Evolutionary conservation across 2,888 invertebrate genomes (phyloP).

Genomic region (Watsonalla binaria): DNA sequence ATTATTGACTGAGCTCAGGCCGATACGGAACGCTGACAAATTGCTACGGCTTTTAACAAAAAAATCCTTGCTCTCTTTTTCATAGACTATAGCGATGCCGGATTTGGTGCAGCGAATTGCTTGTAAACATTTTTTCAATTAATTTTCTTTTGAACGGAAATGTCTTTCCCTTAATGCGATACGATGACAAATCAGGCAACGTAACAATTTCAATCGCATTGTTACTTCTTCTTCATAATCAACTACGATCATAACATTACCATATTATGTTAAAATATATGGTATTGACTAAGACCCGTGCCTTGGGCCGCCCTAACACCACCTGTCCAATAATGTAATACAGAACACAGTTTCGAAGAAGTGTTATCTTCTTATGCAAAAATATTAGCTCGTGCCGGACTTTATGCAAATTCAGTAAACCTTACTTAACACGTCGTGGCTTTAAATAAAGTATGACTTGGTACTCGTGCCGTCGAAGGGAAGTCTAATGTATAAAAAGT

Average conservation of each 20-base stretch:
- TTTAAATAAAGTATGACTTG: conserved; percentile 51
- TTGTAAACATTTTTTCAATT: conserved; percentile 51
- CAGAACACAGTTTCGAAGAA: conserved; percentile 56
- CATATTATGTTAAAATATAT: conserved; percentile 29
- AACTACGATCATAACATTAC: conserved; percentile 19
- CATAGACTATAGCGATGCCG: conserved; percentile 33
- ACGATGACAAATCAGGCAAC: conserved; percentile 48
- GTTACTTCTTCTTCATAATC: too few species aligned
- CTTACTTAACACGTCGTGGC: conserved; percentile 55
- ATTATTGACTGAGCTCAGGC: conserved; percentile 66
- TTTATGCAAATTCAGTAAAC: conserved; percentile 67
- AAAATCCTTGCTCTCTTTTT: conserved; percentile 33
- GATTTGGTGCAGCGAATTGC: conserved; percentile 35
- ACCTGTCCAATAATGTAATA: conserved; percentile 36
- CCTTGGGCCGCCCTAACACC: conserved; percentile 33
- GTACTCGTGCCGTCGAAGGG: conserved; percentile 52
- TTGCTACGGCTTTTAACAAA: conserved; percentile 61
- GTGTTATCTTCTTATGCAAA: conserved; percentile 72
- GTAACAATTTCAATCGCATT: background rate
- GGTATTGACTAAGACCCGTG: conserved; percentile 36
- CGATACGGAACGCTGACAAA: conserved; percentile 70
- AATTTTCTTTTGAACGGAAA: conserved; percentile 27
- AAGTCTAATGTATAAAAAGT: conserved; percentile 55
- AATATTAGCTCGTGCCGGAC: conserved; percentile 74
- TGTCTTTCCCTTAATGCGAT: conserved; percentile 29